These are phyloP conservation scores for Seira ritae DNA, from an alignment of 2,888 invertebrate species.

Conservation along the genomic window DNA sequence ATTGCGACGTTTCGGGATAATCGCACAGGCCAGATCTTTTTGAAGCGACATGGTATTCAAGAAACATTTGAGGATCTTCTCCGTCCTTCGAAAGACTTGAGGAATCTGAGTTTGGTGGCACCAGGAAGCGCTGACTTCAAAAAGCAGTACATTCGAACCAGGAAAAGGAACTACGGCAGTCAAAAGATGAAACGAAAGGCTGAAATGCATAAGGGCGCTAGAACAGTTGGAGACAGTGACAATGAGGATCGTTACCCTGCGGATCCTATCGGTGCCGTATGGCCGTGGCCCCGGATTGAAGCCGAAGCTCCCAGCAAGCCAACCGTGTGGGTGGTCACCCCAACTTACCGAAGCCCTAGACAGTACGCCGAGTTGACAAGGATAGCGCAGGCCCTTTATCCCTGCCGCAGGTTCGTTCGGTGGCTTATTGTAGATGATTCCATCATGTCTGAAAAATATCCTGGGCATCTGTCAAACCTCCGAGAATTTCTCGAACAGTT, in stretches of 20 bases:
- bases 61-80: conserved; percentile 2
- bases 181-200: too few relatives aligned
- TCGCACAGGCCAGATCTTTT: conserved; percentile 20
- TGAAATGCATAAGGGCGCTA: too few relatives aligned
- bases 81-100: neutral
- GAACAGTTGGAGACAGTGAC: neutral
- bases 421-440: conserved; percentile 87
- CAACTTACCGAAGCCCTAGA: conserved; percentile 41
- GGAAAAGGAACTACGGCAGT: too few relatives aligned
- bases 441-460: conserved; percentile 75
- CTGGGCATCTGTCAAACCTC: conserved; percentile 67
- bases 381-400: conserved; percentile 83
- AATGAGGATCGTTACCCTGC: neutral
- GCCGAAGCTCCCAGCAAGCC: neutral
- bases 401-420: conserved; percentile 80
- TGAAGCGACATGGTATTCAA: conserved; percentile 33
- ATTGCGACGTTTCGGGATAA: conserved; percentile 20
- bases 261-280: conserved; percentile 33
- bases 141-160: neutral
- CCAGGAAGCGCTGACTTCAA: conserved; percentile 26
- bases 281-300: conserved; percentile 51
- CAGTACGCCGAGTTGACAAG: conserved; percentile 83
- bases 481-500: conserved; percentile 18
- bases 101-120: conserved; percentile 15
- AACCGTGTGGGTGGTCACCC: conserved; percentile 54